These are phyloP conservation scores for Meloidogyne floridensis DNA, from an alignment of 1,140 invertebrate genomes.

Conservation along the genomic window DNA sequence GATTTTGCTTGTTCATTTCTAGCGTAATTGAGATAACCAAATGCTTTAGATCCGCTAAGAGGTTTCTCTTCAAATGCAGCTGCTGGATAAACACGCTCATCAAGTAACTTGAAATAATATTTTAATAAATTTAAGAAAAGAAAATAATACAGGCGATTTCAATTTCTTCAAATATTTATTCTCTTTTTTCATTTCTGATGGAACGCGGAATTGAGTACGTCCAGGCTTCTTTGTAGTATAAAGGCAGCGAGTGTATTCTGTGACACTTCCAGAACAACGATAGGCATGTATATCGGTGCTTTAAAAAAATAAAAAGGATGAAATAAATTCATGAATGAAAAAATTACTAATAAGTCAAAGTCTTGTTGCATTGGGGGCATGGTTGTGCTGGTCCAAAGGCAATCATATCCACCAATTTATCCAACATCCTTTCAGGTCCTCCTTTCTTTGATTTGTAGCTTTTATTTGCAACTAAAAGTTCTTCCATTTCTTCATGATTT, in stretches of 20 bases:
- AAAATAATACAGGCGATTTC: slow-evolving; percentile 31
- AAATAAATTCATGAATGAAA: neutral
- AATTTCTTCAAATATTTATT: slow-evolving; percentile 38
- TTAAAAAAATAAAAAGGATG: slow-evolving; percentile 17
- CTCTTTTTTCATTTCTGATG: slow-evolving; percentile 67
- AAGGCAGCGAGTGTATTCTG: slow-evolving; percentile 87
- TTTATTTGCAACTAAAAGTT: slow-evolving; percentile 44
- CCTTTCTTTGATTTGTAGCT: slow-evolving; percentile 36
- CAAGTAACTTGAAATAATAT: slow-evolving; percentile 25
- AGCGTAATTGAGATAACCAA: slow-evolving; percentile 12
- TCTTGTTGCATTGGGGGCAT: slow-evolving; percentile 81
- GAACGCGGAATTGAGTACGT: slow-evolving; percentile 76
- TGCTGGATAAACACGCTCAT: slow-evolving; percentile 34
- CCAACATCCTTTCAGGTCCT: slow-evolving; percentile 72
- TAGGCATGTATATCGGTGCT: slow-evolving; percentile 72
- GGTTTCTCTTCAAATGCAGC: slow-evolving; percentile 24
- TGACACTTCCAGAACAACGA: slow-evolving; percentile 78
- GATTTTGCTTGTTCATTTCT: neutral
- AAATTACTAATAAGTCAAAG: slow-evolving; percentile 70
- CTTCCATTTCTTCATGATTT: slow-evolving; percentile 41
- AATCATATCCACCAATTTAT: slow-evolving; percentile 80
- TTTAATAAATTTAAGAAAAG: neutral
- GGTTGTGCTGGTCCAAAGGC: slow-evolving; percentile 80
- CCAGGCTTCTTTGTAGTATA: slow-evolving; percentile 75
- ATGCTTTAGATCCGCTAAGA: slow-evolving; percentile 22